These are phyloP conservation scores for Crenichthys baileyi DNA, from an alignment of 2,797 vertebrate genomes.

Conservation along the genomic window DNA sequence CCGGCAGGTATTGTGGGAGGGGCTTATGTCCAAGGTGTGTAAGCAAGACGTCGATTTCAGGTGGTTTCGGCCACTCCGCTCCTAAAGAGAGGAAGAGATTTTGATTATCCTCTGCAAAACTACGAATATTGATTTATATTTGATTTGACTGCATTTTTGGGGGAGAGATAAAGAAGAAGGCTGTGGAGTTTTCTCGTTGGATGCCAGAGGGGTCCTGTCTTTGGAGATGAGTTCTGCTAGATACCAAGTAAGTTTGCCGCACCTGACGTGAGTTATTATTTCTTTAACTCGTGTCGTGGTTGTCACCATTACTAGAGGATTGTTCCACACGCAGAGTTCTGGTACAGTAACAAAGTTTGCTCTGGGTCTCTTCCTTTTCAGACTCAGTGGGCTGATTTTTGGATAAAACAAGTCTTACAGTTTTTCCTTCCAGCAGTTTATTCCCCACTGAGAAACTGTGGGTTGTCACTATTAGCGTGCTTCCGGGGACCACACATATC, in stretches of 20 bases:
- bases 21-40: conserved; percentile 37
- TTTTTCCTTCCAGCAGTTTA: neutral
- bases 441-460: neutral
- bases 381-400: neutral
- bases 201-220: neutral
- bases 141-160: neutral
- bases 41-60: conserved; percentile 26
- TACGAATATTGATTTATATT: neutral
- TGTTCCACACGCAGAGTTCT: neutral
- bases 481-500: neutral
- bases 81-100: conserved; percentile 7
- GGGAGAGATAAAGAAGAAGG: neutral
- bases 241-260: conserved; percentile 66
- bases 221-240: conserved; percentile 57
- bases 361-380: neutral
- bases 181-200: neutral
- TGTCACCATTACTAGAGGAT: neutral
- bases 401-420: neutral
- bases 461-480: neutral
- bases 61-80: neutral
- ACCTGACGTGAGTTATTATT: neutral
- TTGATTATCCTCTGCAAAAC: neutral
- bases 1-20: conserved; percentile 55
- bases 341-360: neutral
- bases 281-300: neutral